These are phyloP conservation scores for Lithophane ornitopus DNA, from an alignment of 2,888 invertebrate species.

Conservation along the genomic window DNA sequence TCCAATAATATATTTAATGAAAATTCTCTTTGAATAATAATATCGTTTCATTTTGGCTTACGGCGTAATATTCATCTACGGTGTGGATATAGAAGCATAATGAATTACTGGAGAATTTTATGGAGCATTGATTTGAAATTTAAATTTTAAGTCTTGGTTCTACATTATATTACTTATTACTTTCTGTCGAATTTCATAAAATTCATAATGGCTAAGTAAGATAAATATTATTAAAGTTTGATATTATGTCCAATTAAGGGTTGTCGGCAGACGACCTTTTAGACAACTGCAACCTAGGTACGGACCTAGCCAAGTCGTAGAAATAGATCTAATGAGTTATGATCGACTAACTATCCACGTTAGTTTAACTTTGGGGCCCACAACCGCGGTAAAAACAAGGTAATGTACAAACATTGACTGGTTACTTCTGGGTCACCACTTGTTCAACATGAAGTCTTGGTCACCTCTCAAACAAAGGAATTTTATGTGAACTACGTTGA, in stretches of 20 bases:
- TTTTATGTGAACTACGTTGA: constrained; percentile 6
- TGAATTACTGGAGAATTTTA: constrained; percentile 52
- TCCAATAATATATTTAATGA: constrained; percentile 52
- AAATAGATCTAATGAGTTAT: constrained; percentile 14
- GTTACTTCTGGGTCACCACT: constrained; percentile 4
- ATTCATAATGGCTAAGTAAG: constrained; percentile 6
- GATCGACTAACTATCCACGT: background rate
- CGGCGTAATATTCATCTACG: constrained; percentile 51
- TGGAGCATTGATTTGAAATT: constrained; percentile 50
- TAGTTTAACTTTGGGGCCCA: background rate
- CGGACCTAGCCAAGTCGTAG: background rate
- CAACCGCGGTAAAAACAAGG: background rate
- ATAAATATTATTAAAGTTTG: constrained; percentile 21
- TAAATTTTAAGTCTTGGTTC: constrained; percentile 38
- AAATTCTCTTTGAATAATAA: constrained; percentile 56
- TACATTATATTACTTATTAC: constrained; percentile 34
- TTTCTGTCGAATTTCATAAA: constrained; percentile 22
- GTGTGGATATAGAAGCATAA: constrained; percentile 50
- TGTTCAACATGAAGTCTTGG: constrained; percentile 21
- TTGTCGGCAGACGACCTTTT: background rate
- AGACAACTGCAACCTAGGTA: background rate
- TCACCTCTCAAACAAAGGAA: constrained; percentile 26
- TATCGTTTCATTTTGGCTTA: constrained; percentile 54
- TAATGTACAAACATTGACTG: constrained; percentile 12
- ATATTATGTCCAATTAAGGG: constrained; percentile 21